Conservation (phyloP, 2,797 vertebrate genomes). For the Aldrovandia affinis region DNA sequence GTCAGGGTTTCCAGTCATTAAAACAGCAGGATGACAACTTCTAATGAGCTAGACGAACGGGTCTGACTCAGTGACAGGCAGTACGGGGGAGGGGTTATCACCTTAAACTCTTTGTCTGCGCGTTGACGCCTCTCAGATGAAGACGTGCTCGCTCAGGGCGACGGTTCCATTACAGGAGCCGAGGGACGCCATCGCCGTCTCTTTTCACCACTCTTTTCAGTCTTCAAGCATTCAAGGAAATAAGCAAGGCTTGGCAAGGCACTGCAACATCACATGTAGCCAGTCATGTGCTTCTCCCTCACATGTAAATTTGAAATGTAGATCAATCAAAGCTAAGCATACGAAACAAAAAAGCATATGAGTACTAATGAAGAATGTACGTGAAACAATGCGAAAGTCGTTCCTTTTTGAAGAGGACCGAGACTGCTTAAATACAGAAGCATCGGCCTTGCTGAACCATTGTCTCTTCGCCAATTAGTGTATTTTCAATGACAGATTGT, state of each 20-base stretch:
- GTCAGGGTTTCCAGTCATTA: not conserved
- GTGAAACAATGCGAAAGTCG: not conserved
- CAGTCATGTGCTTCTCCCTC: not conserved
- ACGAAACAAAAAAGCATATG: not conserved
- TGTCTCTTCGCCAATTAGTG: not conserved
- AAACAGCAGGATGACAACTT: not conserved
- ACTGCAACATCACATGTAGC: not conserved
- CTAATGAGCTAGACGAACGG: not conserved
- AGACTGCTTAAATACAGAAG: not conserved
- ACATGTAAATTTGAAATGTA: not conserved
- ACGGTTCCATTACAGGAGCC: not conserved
- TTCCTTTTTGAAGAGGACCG: not conserved
- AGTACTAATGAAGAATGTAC: not conserved
- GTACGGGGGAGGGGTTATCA: not conserved
- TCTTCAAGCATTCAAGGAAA: not conserved
- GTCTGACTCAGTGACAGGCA: not conserved
- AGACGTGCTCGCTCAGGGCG: too few species aligned
- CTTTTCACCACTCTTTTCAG: not conserved
- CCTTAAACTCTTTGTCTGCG: not conserved
- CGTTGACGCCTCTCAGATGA: too few species aligned
- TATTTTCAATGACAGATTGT: conserved; percentile 3
- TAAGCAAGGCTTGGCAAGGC: not conserved
- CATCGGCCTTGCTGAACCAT: not conserved
- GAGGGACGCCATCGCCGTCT: not conserved
- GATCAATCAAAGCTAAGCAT: not conserved